These are phyloP conservation scores for Drosophila seclusa DNA, from an alignment of 2,888 invertebrate species.

Conservation along the genomic window DNA sequence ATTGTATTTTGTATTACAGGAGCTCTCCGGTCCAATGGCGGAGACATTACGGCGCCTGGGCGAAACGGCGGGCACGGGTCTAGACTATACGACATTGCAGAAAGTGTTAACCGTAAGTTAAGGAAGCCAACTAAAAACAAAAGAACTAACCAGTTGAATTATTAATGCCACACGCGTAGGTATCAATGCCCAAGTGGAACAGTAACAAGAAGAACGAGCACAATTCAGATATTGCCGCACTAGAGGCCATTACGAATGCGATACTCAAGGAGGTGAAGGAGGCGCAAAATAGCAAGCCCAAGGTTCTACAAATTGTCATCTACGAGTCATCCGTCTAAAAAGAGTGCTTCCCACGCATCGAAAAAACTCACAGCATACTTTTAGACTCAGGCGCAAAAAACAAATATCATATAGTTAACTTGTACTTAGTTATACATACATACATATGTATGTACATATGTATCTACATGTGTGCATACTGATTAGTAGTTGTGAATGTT, in stretches of 20 bases:
- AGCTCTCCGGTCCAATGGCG: conserved; percentile 93
- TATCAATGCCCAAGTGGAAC: conserved; percentile 90
- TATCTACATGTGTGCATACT: conserved; percentile 9
- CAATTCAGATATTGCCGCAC: conserved; percentile 89
- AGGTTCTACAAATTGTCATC: conserved; percentile 92
- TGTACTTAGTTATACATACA: conserved; percentile 19
- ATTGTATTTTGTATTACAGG: conserved; percentile 86
- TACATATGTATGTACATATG: neutral
- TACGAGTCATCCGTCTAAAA: conserved; percentile 94
- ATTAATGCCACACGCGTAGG: conserved; percentile 84
- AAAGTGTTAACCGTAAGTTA: conserved; percentile 89
- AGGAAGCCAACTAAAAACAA: neutral
- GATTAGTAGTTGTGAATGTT: conserved; percentile 12
- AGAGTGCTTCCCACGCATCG: conserved; percentile 39
- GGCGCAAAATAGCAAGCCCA: conserved; percentile 85
- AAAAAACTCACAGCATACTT: conserved; percentile 30
- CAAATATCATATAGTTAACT: conserved; percentile 31
- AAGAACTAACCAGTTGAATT: neutral
- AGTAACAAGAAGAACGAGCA: conserved; percentile 85
- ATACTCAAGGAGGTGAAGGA: conserved; percentile 90
- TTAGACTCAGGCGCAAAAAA: conserved; percentile 32
- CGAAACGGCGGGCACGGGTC: conserved; percentile 90
- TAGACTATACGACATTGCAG: conserved; percentile 90
- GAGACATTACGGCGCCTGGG: conserved; percentile 92
- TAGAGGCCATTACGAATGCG: conserved; percentile 86